phyloP scores from a whole-genome alignment of 2,113 vertebrate genomes.

The Micronycteris hirsuta region DNA sequence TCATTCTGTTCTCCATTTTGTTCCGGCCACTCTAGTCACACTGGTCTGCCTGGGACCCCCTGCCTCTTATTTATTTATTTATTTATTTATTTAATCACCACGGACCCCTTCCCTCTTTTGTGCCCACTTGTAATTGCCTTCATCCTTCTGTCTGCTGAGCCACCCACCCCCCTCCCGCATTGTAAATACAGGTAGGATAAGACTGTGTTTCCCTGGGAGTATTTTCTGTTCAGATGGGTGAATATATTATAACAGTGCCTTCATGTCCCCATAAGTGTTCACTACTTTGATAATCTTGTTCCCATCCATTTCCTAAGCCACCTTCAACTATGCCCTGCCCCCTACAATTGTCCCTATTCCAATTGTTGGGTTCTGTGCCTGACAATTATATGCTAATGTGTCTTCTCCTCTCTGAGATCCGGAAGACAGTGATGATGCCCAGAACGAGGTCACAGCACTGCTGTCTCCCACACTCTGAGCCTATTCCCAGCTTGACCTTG shows the following conservation, averaged over 20 bases:
- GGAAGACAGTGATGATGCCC: background rate
- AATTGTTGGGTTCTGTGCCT: background rate
- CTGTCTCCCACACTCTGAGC: background rate
- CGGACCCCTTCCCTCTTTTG: background rate
- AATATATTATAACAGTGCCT: rapidly evolving
- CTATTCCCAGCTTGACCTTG: background rate
- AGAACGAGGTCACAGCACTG: background rate
- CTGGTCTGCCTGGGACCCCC: background rate
- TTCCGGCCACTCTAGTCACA: background rate
- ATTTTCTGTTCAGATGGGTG: background rate
- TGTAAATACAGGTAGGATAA: background rate
- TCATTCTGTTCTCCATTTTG: background rate
- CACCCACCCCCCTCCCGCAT: background rate
- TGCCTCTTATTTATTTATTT: background rate
- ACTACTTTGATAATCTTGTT: background rate
- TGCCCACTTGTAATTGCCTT: background rate
- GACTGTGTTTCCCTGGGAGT: background rate
- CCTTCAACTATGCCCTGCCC: rapidly evolving
- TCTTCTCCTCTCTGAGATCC: background rate
- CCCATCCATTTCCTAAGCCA: background rate
- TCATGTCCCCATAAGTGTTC: background rate
- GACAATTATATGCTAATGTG: rapidly evolving
- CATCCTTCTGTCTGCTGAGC: background rate
- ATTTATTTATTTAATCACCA: no score
- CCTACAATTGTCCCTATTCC: background rate